Conservation (phyloP, 2,888 invertebrate genomes). For the Temnothorax unifasciatus region DNA sequence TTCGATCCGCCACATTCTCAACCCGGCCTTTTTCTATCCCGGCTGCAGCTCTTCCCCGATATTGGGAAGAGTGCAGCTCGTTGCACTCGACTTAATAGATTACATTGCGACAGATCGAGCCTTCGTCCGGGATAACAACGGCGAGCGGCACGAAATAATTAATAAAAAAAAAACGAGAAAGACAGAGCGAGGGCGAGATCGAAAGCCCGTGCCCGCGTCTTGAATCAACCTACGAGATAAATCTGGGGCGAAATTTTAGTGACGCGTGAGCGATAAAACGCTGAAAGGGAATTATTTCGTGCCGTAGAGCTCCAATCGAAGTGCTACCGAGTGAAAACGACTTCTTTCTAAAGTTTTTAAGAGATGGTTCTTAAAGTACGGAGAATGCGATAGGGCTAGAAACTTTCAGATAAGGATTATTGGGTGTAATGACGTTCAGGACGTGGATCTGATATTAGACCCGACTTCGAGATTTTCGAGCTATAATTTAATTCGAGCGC, state of each 20-base stretch:
- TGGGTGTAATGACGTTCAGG: conserved; percentile 67
- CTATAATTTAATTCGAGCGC: not conserved
- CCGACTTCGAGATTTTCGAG: not conserved
- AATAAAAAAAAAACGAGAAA: conserved; percentile 42
- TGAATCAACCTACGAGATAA: conserved; percentile 38
- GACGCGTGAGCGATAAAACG: conserved; percentile 59
- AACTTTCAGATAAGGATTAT: conserved; percentile 64
- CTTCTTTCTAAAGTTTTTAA: conserved; percentile 58
- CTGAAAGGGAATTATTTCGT: conserved; percentile 66
- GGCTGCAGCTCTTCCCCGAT: conserved; percentile 50
- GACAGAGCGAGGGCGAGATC: not conserved
- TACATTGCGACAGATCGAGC: conserved; percentile 58
- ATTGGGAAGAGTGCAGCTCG: conserved; percentile 50
- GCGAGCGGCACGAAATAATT: conserved; percentile 57
- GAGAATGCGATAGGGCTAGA: conserved; percentile 53
- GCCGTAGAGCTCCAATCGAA: conserved; percentile 5
- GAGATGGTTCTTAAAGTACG: conserved; percentile 50
- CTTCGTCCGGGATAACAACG: conserved; percentile 40
- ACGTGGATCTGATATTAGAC: not conserved
- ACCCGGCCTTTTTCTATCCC: conserved; percentile 47
- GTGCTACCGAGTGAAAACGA: conserved; percentile 48
- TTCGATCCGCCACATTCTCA: conserved; percentile 42
- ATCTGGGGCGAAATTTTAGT: conserved; percentile 48
- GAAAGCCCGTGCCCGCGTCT: conserved; percentile 8
- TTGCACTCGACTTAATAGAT: conserved; percentile 68